A percentile compares a stretch with the other conserved stretches of the same genome.
Evolutionary conservation across 2,797 vertebrate species (phyloP).

Genomic region (Paguma larvata): DNA sequence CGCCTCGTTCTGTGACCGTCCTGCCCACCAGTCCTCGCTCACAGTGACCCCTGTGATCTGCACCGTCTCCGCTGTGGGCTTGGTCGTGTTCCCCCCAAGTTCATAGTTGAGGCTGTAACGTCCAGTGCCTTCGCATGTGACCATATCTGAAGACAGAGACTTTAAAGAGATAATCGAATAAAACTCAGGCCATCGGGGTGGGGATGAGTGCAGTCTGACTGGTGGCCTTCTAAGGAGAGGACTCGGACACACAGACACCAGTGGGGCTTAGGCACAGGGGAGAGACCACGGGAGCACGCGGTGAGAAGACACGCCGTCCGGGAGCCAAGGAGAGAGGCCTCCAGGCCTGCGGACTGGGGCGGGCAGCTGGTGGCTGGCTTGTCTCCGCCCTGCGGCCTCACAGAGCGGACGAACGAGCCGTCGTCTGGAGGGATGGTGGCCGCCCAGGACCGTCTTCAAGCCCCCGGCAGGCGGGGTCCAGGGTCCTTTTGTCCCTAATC

Average conservation of each 20-base stretch:
- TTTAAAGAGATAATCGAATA: not conserved
- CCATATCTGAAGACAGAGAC: not conserved
- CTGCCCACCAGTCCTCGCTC: not conserved
- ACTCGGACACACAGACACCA: not conserved
- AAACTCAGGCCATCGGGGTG: not conserved
- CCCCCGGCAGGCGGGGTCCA: constrained; percentile 91
- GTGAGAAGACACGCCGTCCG: not conserved
- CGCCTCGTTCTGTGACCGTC: not conserved
- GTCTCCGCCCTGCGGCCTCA: constrained; percentile 91
- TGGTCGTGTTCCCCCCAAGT: not conserved
- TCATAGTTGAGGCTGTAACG: not conserved
- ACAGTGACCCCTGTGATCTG: not conserved
- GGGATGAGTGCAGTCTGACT: not conserved
- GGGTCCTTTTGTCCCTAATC: rapidly evolving
- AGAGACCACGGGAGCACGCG: not conserved
- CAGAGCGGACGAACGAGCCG: constrained; percentile 91
- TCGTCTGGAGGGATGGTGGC: constrained; percentile 90
- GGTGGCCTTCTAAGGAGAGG: not conserved
- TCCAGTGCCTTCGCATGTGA: not conserved
- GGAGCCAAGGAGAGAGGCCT: not conserved
- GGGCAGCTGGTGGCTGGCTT: constrained; percentile 94
- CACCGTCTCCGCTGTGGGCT: not conserved
- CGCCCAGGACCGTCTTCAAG: constrained; percentile 93
- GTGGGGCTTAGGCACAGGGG: not conserved
- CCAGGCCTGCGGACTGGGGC: constrained; percentile 90